Evolutionary conservation across 2,888 invertebrate genomes (phyloP).

Genomic region (Alentia gelatinosa): DNA sequence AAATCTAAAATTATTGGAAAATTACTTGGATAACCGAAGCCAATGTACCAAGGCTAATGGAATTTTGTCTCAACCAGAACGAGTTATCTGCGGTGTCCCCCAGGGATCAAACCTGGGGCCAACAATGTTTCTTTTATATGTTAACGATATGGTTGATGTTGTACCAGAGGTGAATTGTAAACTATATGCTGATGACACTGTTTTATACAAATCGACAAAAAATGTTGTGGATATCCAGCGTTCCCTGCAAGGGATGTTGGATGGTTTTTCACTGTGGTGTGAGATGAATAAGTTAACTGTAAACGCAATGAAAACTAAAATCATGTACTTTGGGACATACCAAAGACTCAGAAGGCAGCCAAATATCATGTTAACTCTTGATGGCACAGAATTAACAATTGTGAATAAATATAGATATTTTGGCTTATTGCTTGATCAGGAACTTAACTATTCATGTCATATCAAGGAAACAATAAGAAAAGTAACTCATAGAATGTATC

Average conservation of each 20-base stretch:
- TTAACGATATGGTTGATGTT: not conserved
- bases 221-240: not conserved
- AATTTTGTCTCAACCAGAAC: not conserved
- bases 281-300: not conserved
- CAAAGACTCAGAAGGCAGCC: not conserved
- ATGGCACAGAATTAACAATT: not conserved
- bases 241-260: not conserved
- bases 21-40: not conserved
- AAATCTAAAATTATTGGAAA: not conserved
- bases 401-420: not conserved
- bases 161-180: not conserved
- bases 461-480: too few relatives aligned
- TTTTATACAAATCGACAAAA: not conserved
- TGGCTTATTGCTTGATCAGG: not conserved
- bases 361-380: not conserved
- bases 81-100: not conserved
- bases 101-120: constrained; percentile 13
- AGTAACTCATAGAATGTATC: too few relatives aligned
- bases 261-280: not conserved
- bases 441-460: not conserved
- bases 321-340: not conserved
- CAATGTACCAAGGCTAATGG: not conserved
- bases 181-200: constrained; percentile 26
- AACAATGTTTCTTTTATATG: not conserved
- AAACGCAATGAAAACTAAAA: not conserved